Evolutionary conservation across 2,797 vertebrate genomes (phyloP).

Genomic region (Paratrypauchen microcephalus): DNA sequence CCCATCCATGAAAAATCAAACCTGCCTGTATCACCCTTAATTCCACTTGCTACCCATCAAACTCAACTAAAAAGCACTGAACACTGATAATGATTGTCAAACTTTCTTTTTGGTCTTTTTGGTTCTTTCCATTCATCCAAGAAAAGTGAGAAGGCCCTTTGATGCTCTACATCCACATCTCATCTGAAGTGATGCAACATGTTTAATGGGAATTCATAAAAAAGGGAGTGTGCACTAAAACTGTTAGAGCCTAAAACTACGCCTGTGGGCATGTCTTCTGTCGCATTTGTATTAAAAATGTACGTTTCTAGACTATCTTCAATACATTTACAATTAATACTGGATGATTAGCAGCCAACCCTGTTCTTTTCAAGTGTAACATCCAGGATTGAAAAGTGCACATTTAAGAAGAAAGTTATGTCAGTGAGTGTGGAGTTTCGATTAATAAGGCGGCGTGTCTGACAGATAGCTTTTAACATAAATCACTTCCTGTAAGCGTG

Average conservation of each 20-base stretch:
- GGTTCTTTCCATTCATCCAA: slow-evolving; percentile 12
- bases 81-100: slow-evolving; percentile 6
- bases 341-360: slow-evolving; percentile 38
- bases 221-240: slow-evolving; percentile 25
- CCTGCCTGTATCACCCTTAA: background rate
- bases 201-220: slow-evolving; percentile 39
- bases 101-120: slow-evolving; percentile 21
- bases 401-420: slow-evolving; percentile 53
- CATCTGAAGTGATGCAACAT: slow-evolving; percentile 45
- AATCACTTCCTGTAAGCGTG: slow-evolving; percentile 62
- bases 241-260: slow-evolving; percentile 28
- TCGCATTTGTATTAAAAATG: slow-evolving; percentile 50
- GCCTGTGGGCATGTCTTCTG: slow-evolving; percentile 48
- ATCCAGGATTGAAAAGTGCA: slow-evolving; percentile 42
- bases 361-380: slow-evolving; percentile 19
- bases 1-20: background rate
- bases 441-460: slow-evolving; percentile 71
- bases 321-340: slow-evolving; percentile 41
- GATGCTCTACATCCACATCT: slow-evolving; percentile 26
- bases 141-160: slow-evolving; percentile 23
- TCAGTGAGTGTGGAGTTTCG: slow-evolving; percentile 52
- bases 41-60: background rate
- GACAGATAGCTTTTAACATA: slow-evolving; percentile 71
- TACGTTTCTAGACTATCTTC: slow-evolving; percentile 27
- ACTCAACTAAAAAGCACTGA: slow-evolving; percentile 2